A percentile compares a stretch with the other conserved stretches of the same genome.
Conservation (phyloP, 1,140 invertebrate species). For the Samia ricini region DNA sequence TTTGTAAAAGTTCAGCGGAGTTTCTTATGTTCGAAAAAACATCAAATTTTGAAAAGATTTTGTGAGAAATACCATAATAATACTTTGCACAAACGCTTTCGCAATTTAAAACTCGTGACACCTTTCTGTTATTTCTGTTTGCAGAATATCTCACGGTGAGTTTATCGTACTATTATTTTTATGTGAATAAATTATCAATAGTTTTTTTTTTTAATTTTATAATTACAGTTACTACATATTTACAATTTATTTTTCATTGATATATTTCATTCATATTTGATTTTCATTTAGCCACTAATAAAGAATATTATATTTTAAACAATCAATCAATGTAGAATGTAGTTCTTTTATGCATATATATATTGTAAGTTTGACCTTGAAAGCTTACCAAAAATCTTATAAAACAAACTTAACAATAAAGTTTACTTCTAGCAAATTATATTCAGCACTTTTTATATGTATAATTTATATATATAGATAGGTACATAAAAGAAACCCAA, state of each 20-base stretch:
- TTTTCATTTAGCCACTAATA: too few species aligned
- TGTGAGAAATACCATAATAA: constrained; percentile 45
- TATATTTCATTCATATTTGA: background rate
- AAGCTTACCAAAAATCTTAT: too few species aligned
- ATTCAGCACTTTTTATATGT: too few species aligned
- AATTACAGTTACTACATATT: background rate
- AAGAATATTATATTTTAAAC: too few species aligned
- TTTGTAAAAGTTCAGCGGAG: constrained; percentile 71
- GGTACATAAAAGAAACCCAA: background rate
- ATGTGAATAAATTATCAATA: too few species aligned
- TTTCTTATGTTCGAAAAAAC: constrained; percentile 43
- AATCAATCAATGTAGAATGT: too few species aligned
- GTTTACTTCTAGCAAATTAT: too few species aligned
- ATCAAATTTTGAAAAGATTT: constrained; percentile 67
- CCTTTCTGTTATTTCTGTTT: constrained; percentile 24
- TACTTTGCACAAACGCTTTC: constrained; percentile 50
- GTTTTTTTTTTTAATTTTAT: too few species aligned
- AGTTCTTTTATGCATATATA: too few species aligned
- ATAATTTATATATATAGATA: background rate
- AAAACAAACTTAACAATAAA: too few species aligned
- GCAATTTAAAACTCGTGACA: constrained; percentile 20
- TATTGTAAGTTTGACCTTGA: too few species aligned
- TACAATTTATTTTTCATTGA: background rate
- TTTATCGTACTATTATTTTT: background rate
- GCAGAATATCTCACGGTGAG: constrained; percentile 19